Percentiles rank a stretch among this genome's conserved stretches.
These are phyloP conservation scores for Peromyscus maniculatus DNA, from an alignment of 2,113 vertebrate genomes.

Conservation along the genomic window DNA sequence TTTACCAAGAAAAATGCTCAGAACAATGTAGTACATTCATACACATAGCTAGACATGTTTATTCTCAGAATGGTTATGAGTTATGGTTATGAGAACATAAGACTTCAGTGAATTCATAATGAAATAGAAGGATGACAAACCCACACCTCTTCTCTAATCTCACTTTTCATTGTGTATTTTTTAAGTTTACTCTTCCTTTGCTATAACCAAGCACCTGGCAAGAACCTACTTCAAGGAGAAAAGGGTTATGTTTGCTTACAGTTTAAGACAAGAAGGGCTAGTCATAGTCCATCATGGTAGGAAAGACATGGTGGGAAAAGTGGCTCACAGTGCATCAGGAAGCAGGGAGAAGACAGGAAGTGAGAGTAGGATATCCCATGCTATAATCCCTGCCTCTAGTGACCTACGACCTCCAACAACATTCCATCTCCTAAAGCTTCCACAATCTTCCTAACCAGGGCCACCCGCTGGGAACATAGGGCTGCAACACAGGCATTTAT, in stretches of 20 bases:
- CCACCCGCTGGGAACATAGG: neutral
- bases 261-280: neutral
- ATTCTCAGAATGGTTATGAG: neutral
- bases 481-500: neutral
- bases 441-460: neutral
- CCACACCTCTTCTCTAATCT: too few relatives aligned
- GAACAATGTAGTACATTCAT: neutral
- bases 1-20: neutral
- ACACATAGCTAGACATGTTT: neutral
- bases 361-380: neutral
- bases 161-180: neutral
- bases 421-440: neutral
- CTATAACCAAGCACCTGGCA: too few relatives aligned
- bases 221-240: neutral
- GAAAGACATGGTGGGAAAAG: fast-evolving
- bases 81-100: neutral
- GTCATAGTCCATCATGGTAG: neutral
- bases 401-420: neutral
- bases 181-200: neutral
- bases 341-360: neutral
- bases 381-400: neutral
- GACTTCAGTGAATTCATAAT: neutral
- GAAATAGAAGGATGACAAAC: fast-evolving
- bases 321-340: neutral
- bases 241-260: neutral